Conservation (phyloP, 2,888 invertebrate species). For the Agonum fuliginosum region DNA sequence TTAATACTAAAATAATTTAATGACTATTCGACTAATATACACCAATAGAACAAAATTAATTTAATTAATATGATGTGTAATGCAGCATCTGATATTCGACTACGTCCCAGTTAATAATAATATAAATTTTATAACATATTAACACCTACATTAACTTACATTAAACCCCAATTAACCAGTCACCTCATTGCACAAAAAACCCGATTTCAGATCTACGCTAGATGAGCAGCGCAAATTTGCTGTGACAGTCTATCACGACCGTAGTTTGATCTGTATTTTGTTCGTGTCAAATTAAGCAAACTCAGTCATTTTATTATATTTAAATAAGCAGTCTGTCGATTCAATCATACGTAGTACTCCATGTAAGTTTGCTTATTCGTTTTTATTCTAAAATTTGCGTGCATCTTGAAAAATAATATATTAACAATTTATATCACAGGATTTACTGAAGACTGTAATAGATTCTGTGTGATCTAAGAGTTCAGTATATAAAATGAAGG, state of each 20-base stretch:
- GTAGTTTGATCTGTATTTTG: conserved; percentile 54
- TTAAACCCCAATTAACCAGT: conserved; percentile 76
- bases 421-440: conserved; percentile 59
- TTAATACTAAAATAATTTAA: conserved; percentile 29
- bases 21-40: conserved; percentile 4
- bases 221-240: conserved; percentile 33
- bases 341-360: conserved; percentile 33
- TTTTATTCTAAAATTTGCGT: conserved; percentile 55
- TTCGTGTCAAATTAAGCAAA: conserved; percentile 53
- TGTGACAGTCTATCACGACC: conserved; percentile 42
- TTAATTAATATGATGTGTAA: neutral
- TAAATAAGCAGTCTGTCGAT: conserved; percentile 54
- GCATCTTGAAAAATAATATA: conserved; percentile 55
- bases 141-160: conserved; percentile 57
- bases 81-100: conserved; percentile 53
- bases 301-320: conserved; percentile 53
- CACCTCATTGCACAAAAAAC: conserved; percentile 91
- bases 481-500: conserved; percentile 57
- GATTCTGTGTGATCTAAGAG: conserved; percentile 7
- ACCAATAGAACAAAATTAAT: neutral
- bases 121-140: conserved; percentile 59
- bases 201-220: conserved; percentile 76
- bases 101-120: conserved; percentile 49
- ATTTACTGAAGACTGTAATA: conserved; percentile 53
- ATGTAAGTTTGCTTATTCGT: conserved; percentile 40